These are phyloP conservation scores for Gymnodraco acuticeps DNA, from an alignment of 2,797 vertebrate genomes.

Conservation along the genomic window DNA sequence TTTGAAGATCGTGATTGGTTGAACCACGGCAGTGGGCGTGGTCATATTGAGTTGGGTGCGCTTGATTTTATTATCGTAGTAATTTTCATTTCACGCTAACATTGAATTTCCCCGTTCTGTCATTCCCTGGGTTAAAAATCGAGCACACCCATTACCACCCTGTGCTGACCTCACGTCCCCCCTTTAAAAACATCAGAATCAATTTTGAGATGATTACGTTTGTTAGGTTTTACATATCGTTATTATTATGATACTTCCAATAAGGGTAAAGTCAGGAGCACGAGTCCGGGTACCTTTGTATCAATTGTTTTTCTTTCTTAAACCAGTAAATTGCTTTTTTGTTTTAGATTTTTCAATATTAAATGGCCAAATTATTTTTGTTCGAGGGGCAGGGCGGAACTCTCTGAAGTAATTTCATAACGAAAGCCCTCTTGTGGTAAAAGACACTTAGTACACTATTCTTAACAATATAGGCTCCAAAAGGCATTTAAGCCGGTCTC, in stretches of 20 bases:
- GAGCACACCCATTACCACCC: not conserved
- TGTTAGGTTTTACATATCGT: not conserved
- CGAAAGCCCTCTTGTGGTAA: too few relatives aligned
- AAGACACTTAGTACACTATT: too few relatives aligned
- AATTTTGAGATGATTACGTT: not conserved
- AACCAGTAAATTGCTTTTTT: too few relatives aligned
- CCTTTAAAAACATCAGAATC: not conserved
- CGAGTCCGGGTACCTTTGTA: too few relatives aligned
- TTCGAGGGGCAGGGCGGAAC: too few relatives aligned
- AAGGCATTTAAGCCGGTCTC: too few relatives aligned
- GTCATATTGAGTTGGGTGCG: not conserved
- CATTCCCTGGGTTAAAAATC: not conserved
- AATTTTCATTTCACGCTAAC: accelerated
- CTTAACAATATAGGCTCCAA: too few relatives aligned
- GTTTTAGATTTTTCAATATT: too few relatives aligned
- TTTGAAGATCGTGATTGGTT: constrained; percentile 64
- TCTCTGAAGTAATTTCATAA: too few relatives aligned
- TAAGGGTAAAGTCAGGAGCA: too few relatives aligned
- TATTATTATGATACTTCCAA: not conserved
- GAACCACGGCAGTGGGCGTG: constrained; percentile 15
- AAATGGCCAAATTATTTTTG: too few relatives aligned
- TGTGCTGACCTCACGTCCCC: not conserved
- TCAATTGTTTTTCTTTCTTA: too few relatives aligned
- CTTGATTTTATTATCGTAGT: not conserved
- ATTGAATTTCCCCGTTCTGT: not conserved